phyloP scores from a whole-genome alignment of 2,113 vertebrate genomes.

The Indicator maculatus region DNA sequence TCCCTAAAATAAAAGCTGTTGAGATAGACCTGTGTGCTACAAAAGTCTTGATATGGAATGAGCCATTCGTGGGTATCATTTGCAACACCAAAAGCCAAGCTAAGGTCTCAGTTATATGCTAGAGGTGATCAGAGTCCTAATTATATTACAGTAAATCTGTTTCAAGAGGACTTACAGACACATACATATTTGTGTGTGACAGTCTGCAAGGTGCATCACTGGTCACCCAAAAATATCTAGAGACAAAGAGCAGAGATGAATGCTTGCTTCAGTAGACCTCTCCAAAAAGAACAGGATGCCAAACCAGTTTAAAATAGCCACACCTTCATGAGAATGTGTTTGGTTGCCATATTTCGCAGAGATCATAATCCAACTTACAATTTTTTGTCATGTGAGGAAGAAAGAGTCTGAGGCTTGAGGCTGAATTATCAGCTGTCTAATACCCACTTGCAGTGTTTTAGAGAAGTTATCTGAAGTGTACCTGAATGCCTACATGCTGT shows the following conservation, averaged over 20 bases:
- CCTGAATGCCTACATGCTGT: neutral
- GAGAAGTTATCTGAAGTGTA: neutral
- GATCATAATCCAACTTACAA: neutral
- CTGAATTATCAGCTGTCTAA: neutral
- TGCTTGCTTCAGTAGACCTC: rapidly evolving
- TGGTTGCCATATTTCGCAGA: neutral
- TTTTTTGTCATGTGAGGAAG: neutral
- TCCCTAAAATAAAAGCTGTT: neutral
- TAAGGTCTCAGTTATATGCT: neutral
- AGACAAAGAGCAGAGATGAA: neutral
- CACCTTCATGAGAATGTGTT: neutral
- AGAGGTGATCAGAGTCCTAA: neutral
- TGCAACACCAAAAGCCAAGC: neutral
- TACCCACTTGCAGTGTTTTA: neutral
- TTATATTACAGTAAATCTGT: neutral
- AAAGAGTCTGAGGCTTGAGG: neutral
- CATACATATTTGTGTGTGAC: neutral
- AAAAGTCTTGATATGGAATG: neutral
- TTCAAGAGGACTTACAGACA: neutral
- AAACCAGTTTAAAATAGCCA: neutral
- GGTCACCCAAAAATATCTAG: neutral
- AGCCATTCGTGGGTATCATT: neutral
- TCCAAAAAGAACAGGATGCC: neutral
- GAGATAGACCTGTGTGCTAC: neutral
- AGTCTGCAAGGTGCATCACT: neutral